Percentiles rank a stretch among this genome's conserved stretches.
Conservation (phyloP, 2,797 vertebrate species). For the Arnoldichthys spilopterus region DNA sequence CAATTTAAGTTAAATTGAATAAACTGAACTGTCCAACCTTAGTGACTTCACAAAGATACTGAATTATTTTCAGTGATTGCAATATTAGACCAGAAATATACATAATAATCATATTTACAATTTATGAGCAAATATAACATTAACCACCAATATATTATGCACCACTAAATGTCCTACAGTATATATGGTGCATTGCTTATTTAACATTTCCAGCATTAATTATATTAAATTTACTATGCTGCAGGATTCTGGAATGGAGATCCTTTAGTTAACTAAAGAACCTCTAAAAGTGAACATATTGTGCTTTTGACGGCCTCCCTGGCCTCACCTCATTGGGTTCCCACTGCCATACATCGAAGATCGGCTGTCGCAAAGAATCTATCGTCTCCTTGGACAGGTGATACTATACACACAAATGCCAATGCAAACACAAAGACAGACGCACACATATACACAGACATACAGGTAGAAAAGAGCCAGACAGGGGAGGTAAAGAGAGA, state of each 20-base stretch:
- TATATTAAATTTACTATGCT: too few relatives aligned
- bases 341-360: slow-evolving; percentile 96
- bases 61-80: too few relatives aligned
- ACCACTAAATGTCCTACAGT: not conserved
- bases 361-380: slow-evolving; percentile 88
- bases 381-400: slow-evolving; percentile 91
- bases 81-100: too few relatives aligned
- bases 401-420: slow-evolving; percentile 75
- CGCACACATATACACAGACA: slow-evolving; percentile 50
- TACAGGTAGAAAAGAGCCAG: slow-evolving; percentile 46
- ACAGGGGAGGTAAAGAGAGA: slow-evolving; percentile 4
- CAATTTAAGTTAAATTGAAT: too few relatives aligned
- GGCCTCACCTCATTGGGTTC: slow-evolving; percentile 91
- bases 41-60: too few relatives aligned
- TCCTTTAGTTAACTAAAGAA: not conserved
- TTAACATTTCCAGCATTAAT: not conserved
- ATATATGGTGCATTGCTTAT: not conserved
- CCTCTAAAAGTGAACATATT: not conserved
- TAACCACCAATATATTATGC: too few relatives aligned
- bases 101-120: too few relatives aligned
- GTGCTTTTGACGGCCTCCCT: not conserved
- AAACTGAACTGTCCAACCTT: too few relatives aligned
- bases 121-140: too few relatives aligned
- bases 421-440: slow-evolving; percentile 54
- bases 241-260: too few relatives aligned